Evolutionary conservation across 2,113 vertebrate species (phyloP), one percentile per base, ranked within the genome.

Genomic region (Hymenochirus boettgeri): DNA sequence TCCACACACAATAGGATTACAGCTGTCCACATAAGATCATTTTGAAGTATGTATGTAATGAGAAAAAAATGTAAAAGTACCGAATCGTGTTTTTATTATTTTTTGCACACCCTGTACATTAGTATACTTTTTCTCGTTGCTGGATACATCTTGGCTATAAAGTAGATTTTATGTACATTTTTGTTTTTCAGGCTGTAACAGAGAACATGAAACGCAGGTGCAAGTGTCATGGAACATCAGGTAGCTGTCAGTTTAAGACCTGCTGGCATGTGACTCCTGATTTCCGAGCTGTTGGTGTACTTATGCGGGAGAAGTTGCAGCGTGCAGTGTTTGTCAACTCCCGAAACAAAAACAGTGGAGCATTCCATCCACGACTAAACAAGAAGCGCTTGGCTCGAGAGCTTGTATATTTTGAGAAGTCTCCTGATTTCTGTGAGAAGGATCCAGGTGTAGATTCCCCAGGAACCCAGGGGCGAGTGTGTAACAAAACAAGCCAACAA

Each of bases 211-310:
- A 89, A 73, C 89, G 87, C 70, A 94, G 92, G 73, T 96, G 93
- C 73, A 96, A 93, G 71, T 96, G 93, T 69, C 93, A 96, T 0
- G 93, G 93, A 53, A 91, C 93, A 0, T 96, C 93, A 1, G 93
- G 93, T 62, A 96, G 93, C 83, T 96, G 93, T 73, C 93, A 96
- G 79, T 93, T 95, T 71, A 95, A 93, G 80, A 96, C 93, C 5
- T 94, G 93, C 79, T 94, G 93, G 93, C 83, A 91, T 17, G 90
- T 93, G 12, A 90, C 87, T 17, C 93, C 93, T 2, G 93, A 96
- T 72, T 95, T 96, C 73, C 85, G 86, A 8, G 78, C 85, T 2
- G 88, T 96, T 62, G 90, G 91, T 47, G 82, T 90, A 11, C 74
- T 89, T 1, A 73, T 96, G 48, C 86, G 80, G 71, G 85, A 94